Conservation (phyloP, 2,113 vertebrate species). For the Himantopus leucocephalus region DNA sequence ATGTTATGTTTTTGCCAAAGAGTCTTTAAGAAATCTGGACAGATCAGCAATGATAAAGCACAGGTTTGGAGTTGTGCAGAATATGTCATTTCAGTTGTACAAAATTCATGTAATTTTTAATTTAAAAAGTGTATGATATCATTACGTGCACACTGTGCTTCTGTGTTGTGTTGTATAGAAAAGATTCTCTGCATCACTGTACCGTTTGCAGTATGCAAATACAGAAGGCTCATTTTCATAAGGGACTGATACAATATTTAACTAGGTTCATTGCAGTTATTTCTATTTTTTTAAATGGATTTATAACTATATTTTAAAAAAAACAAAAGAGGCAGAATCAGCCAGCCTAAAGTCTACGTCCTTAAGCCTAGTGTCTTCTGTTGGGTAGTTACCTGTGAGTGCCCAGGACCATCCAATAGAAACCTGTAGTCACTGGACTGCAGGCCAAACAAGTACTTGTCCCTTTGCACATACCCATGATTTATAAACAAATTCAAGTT, state of each 20-base stretch:
- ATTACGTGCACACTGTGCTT: background rate
- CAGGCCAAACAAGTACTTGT: background rate
- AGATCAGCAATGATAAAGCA: background rate
- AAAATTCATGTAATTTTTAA: background rate
- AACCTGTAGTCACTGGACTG: background rate
- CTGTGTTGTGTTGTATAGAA: background rate
- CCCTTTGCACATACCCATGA: background rate
- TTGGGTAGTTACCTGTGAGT: background rate
- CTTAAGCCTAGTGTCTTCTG: rapidly evolving
- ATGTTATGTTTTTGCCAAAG: background rate
- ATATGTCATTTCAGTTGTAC: background rate
- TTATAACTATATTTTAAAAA: background rate
- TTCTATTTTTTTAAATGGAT: background rate
- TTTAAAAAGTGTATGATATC: background rate
- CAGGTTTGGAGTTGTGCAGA: background rate
- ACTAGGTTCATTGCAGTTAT: background rate
- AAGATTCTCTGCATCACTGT: background rate
- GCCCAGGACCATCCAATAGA: background rate
- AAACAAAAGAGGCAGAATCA: background rate
- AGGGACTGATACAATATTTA: background rate
- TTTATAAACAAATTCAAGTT: background rate
- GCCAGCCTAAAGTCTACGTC: rapidly evolving
- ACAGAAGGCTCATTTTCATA: background rate
- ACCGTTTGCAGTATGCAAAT: background rate
- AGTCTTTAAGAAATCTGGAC: background rate